Conservation (phyloP, 2,797 vertebrate species). For the Danio tinwini region DNA sequence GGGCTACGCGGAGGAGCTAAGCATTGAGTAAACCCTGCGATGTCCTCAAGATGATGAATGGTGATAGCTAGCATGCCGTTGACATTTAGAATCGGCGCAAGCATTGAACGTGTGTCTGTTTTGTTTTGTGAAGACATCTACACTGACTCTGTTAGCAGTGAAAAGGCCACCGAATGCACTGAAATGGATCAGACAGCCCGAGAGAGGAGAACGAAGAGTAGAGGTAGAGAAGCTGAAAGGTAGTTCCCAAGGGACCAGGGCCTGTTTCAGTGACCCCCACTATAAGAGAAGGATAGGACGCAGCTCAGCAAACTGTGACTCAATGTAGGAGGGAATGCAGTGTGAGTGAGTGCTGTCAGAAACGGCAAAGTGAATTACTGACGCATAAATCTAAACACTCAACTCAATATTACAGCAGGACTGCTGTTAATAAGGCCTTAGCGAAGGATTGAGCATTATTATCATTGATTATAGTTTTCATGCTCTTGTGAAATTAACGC, state of each 20-base stretch:
- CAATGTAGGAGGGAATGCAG: background rate
- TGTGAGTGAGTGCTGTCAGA: conserved; percentile 8
- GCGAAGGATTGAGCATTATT: conserved; percentile 54
- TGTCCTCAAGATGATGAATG: conserved; percentile 30
- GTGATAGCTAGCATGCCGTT: conserved; percentile 31
- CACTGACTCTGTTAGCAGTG: conserved; percentile 50
- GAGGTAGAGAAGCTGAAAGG: conserved; percentile 45
- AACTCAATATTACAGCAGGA: conserved; percentile 22
- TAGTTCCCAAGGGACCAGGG: conserved; percentile 37
- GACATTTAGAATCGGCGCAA: conserved; percentile 35
- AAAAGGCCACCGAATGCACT: conserved; percentile 43
- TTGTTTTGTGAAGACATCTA: conserved; percentile 54
- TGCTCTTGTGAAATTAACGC: conserved; percentile 13
- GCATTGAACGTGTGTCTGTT: conserved; percentile 37
- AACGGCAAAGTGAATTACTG: conserved; percentile 11
- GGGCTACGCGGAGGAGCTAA: background rate
- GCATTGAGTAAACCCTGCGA: conserved; percentile 18
- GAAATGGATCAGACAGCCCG: conserved; percentile 48
- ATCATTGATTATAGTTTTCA: conserved; percentile 48
- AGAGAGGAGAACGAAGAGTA: conserved; percentile 36
- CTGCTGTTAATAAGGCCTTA: conserved; percentile 47
- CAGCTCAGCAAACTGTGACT: conserved; percentile 30
- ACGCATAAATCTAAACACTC: conserved; percentile 25
- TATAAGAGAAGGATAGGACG: conserved; percentile 11
- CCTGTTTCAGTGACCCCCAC: conserved; percentile 29